phyloP scores from a whole-genome alignment of 2,113 vertebrate genomes.

The Egretta garzetta region DNA sequence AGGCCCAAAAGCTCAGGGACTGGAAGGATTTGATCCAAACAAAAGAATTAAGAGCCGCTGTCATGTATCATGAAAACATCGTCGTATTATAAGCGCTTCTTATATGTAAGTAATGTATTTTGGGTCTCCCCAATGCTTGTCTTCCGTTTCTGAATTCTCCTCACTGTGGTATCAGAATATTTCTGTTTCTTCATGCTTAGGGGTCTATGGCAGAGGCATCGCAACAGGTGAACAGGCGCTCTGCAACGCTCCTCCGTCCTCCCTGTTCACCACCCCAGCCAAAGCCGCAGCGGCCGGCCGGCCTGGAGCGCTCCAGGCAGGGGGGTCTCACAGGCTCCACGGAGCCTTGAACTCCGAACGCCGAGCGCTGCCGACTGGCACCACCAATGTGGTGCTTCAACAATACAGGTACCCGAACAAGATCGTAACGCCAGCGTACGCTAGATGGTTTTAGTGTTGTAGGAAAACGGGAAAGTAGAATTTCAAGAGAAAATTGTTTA shows the following conservation, averaged over 20 bases:
- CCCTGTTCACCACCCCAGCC: not conserved
- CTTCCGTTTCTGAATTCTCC: not conserved
- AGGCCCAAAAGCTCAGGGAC: not conserved
- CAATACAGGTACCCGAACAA: not conserved
- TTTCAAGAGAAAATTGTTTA: not conserved
- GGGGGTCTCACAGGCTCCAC: fast-evolving
- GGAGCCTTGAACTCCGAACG: fast-evolving
- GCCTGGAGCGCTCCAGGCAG: not conserved
- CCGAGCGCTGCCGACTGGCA: fast-evolving
- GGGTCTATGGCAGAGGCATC: not conserved
- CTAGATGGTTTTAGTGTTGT: not conserved
- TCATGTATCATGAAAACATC: not conserved
- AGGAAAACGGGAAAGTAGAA: not conserved
- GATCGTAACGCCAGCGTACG: not conserved
- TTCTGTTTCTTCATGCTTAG: not conserved
- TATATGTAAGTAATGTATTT: not conserved
- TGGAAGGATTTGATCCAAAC: conserved; percentile 2
- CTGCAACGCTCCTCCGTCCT: not conserved
- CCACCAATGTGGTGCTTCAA: not conserved
- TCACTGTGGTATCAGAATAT: not conserved
- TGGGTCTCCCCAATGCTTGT: not conserved
- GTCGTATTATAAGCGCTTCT: not conserved
- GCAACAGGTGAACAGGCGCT: fast-evolving
- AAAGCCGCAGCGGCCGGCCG: fast-evolving
- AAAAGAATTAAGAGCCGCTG: not conserved